Evolutionary conservation across 2,113 vertebrate species (phyloP), one percentile per base, ranked within the genome.

Genomic region (Crotalus tigris): DNA sequence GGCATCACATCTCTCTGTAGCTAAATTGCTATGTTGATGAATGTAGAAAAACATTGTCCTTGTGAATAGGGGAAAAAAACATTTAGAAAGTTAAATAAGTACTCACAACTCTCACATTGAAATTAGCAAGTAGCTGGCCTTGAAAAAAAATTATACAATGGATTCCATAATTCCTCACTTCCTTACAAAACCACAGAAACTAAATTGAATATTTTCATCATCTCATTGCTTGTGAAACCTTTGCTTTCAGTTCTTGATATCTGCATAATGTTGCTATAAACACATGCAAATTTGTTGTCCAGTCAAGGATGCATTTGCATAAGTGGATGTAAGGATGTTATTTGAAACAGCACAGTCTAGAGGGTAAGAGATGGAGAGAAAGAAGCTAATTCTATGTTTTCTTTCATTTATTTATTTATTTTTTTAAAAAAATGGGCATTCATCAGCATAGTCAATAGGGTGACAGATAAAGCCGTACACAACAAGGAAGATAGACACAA

Each of bases 241-340:
- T 89, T 3, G 55, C 89, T 64, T 95, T 93, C 93, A 49, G 0
- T 61, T 92, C 55, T 88, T 92, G 91, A 93, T 94, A 81, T 92
- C 93, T 94, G 96, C 93, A 95, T 94, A 94, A 96, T 95, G 96
- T 95, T 93, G 92, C 96, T 94, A 92, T 92, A 87, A 94, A 94
- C 91, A 39, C 88, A 0, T 95, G 95, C 91, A 96, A 95, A 95
- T 95, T 10, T 33, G 58, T 49, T 91, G 95, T 89, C 53, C 91
- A 93, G 92, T 91, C 93, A 94, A 95, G 94, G 95, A 97, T 75
- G 0, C 24, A 81, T 96, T 95, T 96, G 91, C 93, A 94, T 95
- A 94, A 97, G 92, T 88, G 88, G 91, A 75, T 87, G 93, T 93
- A 96, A 96, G 94, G 93, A 92, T 93, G 19, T 8, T 59, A 55